Evolutionary conservation across 2,113 vertebrate species (phyloP).

Genomic region (Solenodon paradoxus): DNA sequence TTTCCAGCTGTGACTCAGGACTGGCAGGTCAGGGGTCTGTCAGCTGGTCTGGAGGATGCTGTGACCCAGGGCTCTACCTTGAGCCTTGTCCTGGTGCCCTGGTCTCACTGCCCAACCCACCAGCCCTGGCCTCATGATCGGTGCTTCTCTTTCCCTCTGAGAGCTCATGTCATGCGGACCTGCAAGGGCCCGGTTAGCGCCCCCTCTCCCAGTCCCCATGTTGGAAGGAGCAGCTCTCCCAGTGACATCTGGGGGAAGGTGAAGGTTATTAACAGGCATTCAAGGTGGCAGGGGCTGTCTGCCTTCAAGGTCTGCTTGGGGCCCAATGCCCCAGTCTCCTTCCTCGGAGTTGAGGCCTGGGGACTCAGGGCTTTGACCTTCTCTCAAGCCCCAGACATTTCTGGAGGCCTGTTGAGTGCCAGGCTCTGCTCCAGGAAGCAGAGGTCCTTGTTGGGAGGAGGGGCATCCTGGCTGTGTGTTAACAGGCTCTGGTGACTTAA

Average conservation of each 20-base stretch:
- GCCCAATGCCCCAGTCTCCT: too few species aligned
- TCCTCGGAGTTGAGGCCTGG: background rate
- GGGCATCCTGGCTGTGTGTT: background rate
- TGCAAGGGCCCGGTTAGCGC: too few species aligned
- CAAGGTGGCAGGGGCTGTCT: background rate
- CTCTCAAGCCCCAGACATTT: background rate
- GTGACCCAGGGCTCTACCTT: background rate
- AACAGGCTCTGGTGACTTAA: background rate
- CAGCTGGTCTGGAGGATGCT: background rate
- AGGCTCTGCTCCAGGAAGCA: background rate
- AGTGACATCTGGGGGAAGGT: background rate
- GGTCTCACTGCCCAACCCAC: fast-evolving
- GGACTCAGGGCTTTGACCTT: background rate
- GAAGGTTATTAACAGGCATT: fast-evolving
- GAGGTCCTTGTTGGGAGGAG: background rate
- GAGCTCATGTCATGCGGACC: background rate
- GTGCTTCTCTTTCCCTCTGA: background rate
- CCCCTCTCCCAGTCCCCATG: too few species aligned
- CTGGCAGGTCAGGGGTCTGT: background rate
- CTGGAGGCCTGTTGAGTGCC: background rate
- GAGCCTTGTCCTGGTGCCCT: background rate
- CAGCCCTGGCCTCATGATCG: background rate
- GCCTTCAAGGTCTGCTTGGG: background rate
- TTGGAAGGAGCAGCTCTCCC: too few species aligned
- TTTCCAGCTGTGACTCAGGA: background rate